Conservation (phyloP, 2,888 invertebrate species). For the Lysandra coridon region DNA sequence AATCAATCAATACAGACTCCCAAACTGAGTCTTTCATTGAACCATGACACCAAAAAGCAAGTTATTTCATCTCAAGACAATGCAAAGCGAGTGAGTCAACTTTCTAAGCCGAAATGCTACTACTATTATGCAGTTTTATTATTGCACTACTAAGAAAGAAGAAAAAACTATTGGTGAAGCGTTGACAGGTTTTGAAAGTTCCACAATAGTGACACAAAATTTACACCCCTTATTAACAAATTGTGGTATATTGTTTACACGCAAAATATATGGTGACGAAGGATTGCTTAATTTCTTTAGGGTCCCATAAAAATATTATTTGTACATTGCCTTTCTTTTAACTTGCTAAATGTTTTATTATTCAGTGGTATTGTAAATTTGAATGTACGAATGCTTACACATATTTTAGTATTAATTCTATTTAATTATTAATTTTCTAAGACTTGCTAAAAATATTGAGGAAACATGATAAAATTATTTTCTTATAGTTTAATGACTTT, state of each 20-base stretch:
- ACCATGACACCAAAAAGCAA: neutral
- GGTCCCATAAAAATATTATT: conserved; percentile 13
- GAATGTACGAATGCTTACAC: too few species aligned
- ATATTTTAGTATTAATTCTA: too few species aligned
- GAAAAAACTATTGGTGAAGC: neutral
- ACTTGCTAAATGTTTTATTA: neutral
- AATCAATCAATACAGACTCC: neutral
- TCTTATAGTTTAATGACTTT: too few species aligned
- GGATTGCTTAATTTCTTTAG: conserved; percentile 14
- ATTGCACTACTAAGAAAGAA: conserved; percentile 23
- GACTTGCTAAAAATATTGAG: too few species aligned
- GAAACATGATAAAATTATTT: too few species aligned
- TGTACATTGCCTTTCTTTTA: neutral
- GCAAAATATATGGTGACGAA: neutral
- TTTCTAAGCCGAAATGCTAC: conserved; percentile 14
- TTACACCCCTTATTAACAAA: conserved; percentile 23
- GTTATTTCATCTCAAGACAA: neutral
- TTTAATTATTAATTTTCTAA: too few species aligned
- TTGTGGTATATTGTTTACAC: neutral
- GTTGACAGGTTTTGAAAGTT: conserved; percentile 23
- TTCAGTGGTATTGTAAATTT: neutral
- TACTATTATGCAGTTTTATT: neutral
- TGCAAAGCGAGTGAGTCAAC: neutral
- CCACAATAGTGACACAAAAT: conserved; percentile 14
- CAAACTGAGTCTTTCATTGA: neutral